Conservation (phyloP, 2,888 invertebrate genomes). For the Cosmopolites sordidus region DNA sequence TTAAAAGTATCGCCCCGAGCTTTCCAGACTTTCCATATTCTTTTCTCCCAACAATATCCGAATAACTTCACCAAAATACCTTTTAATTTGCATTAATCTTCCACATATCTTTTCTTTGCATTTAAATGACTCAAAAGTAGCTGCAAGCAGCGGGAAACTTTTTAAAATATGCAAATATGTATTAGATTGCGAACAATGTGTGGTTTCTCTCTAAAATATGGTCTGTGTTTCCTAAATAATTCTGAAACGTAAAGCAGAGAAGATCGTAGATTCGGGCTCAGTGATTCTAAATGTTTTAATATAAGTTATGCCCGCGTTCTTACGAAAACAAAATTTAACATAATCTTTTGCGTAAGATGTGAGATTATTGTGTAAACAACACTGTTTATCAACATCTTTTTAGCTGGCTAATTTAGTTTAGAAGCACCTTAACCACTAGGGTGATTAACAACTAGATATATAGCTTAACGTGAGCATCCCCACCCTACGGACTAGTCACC, state of each 20-base stretch:
- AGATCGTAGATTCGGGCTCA: not conserved
- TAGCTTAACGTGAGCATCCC: no score
- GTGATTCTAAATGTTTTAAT: no score
- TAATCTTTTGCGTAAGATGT: no score
- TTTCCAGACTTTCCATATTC: not conserved
- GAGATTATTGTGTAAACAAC: no score
- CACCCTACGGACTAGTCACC: no score
- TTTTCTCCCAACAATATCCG: not conserved
- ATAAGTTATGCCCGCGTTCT: no score
- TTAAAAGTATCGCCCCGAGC: no score
- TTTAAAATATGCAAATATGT: slow-evolving; percentile 10
- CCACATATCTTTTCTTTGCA: slow-evolving; percentile 7
- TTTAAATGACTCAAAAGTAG: slow-evolving; percentile 9
- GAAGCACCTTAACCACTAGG: no score
- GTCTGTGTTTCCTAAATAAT: not conserved
- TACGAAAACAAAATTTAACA: no score
- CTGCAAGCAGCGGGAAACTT: slow-evolving; percentile 1
- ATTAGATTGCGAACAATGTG: slow-evolving; percentile 6
- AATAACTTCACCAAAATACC: slow-evolving; percentile 4
- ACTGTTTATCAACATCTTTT: no score
- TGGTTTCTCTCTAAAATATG: not conserved
- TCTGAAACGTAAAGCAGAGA: not conserved
- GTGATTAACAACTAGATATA: no score
- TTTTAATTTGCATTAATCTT: slow-evolving; percentile 8
- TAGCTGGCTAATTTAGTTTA: no score